A percentile compares a stretch with the other conserved stretches of the same genome.
Conservation (phyloP, 2,797 vertebrate species). For the Podarcis lilfordi region DNA sequence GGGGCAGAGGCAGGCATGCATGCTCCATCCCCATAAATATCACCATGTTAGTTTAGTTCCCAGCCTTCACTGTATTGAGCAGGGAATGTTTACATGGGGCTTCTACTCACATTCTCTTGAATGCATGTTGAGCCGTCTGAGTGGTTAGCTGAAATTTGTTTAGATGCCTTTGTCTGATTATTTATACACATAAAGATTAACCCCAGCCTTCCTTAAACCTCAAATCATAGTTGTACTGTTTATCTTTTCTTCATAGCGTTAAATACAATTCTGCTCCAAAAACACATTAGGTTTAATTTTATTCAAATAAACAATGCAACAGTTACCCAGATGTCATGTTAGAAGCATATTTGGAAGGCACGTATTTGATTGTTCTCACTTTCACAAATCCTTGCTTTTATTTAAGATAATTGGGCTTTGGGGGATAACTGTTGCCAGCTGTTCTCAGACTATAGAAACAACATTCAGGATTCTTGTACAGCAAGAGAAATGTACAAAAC, state of each 20-base stretch:
- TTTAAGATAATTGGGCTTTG: slow-evolving; percentile 15
- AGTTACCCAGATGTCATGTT: background rate
- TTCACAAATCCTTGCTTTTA: background rate
- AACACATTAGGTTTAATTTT: background rate
- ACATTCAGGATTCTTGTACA: slow-evolving; percentile 3
- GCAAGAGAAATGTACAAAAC: background rate
- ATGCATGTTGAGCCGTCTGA: no score
- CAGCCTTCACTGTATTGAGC: no score
- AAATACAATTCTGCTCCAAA: slow-evolving; percentile 10
- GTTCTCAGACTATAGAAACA: slow-evolving; percentile 18
- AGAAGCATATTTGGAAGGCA: slow-evolving; percentile 14
- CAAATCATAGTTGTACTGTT: background rate
- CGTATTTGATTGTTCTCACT: slow-evolving; percentile 14
- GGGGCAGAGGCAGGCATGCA: no score
- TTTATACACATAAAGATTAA: background rate
- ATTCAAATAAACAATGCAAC: slow-evolving; percentile 1
- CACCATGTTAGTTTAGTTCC: no score
- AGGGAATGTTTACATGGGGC: no score
- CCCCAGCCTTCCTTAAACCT: background rate
- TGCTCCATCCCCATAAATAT: no score
- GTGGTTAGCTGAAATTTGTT: background rate
- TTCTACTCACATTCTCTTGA: no score
- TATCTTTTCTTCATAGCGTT: background rate
- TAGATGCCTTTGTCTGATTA: background rate
- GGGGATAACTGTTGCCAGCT: slow-evolving; percentile 13